Conservation (phyloP, 2,888 invertebrate species). For the Eilema caniola region DNA sequence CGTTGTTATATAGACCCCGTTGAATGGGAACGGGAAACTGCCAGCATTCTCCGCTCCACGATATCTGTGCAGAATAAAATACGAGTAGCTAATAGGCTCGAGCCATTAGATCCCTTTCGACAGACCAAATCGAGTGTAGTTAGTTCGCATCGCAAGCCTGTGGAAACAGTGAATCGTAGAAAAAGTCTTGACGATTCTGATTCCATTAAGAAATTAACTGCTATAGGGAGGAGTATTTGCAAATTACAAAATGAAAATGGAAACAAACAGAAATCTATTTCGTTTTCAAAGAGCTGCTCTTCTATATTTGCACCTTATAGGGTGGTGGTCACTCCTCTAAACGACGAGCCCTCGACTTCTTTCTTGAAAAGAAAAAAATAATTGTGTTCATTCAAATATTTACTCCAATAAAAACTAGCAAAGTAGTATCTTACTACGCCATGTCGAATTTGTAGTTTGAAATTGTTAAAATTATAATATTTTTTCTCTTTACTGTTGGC, state of each 20-base stretch:
- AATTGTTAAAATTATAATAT: conserved; percentile 55
- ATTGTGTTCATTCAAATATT: conserved; percentile 41
- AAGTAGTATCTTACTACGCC: conserved; percentile 39
- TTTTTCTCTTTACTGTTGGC: conserved; percentile 62
- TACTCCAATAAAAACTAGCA: conserved; percentile 33
- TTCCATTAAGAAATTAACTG: conserved; percentile 78
- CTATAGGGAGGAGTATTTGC: conserved; percentile 79
- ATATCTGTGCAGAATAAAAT: conserved; percentile 81
- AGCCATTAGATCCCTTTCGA: conserved; percentile 62
- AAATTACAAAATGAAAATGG: conserved; percentile 74
- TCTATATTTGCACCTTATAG: conserved; percentile 78
- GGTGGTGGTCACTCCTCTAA: conserved; percentile 73
- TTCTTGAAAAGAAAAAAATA: conserved; percentile 58
- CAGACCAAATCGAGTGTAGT: conserved; percentile 73
- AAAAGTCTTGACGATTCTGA: conserved; percentile 66
- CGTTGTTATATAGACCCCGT: conserved; percentile 84
- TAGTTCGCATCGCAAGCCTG: conserved; percentile 60
- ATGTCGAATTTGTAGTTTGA: conserved; percentile 52
- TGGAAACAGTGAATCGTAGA: conserved; percentile 65
- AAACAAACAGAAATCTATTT: conserved; percentile 70
- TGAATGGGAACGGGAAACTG: conserved; percentile 86
- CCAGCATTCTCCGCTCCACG: conserved; percentile 83
- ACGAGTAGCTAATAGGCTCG: conserved; percentile 63
- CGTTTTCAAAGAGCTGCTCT: conserved; percentile 77
- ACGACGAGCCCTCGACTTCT: conserved; percentile 62